Base-by-base conservation (phyloP, 2,888 invertebrate genomes). In the Machimus rusticus region DNA sequence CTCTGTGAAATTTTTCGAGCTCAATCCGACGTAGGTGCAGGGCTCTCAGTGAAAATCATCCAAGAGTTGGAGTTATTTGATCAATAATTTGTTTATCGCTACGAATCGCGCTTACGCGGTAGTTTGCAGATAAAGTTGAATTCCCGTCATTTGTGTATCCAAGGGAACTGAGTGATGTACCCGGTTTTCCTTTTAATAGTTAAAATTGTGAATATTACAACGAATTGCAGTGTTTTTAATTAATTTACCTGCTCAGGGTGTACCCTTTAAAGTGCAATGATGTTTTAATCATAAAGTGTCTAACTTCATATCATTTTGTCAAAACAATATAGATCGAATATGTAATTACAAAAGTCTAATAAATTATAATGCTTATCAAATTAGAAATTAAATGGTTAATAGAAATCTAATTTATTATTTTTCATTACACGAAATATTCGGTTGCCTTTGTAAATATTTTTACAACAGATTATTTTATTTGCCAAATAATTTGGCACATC, bases 71-170 rank as follows among this genome's bases (percentile, higher is more conserved):
- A 79, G 81, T 85, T 88, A 86, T 88, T 88, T 88, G 88, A 88
- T 88, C 88, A 88, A 88, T 88, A 88, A 74, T 46, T 82, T 74
- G 82, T 87, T 87, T 88, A 88, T 88, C 88, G 51, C 87, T 86
- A 81, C 86, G 81, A 39, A 74, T 31, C 74, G 57, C 37, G 74
- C 81, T 81, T 66, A 81, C 39, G 66, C 28, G 31, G 39, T 16
- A 74, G 43, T 23, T 74, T 85, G 12, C 74, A 85, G 85, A 85
- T 85, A 85, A 74, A 74, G 74, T 31, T 43, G 43, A 74, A 23
- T 43, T n/a, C 43, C 28, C 46, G 74, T 74, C 85, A 74, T 74
- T 74, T 74, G 28, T 23, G 74, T 85, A 43, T 74, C 43, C 85
- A n/a, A 66, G 82, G 82, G 66, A 81, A 81, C 81, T 23, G 55